Percentiles rank a stretch among this genome's conserved stretches.
These are phyloP conservation scores for Arctocebus calabarensis DNA, from an alignment of 2,797 vertebrate genomes.

Conservation along the genomic window DNA sequence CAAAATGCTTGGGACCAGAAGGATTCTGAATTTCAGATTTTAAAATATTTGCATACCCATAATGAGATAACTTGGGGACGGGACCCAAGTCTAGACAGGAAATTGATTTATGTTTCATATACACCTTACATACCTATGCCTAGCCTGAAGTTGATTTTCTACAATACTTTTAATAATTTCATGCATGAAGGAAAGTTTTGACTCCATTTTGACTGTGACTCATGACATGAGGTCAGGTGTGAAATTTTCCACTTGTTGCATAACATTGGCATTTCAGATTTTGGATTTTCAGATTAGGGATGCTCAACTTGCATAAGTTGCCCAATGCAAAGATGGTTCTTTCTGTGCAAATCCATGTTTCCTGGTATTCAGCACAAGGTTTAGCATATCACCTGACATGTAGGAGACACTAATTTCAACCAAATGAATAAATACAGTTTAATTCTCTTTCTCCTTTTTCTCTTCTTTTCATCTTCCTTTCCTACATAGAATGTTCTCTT, in stretches of 20 bases:
- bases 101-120: not conserved
- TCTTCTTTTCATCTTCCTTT: constrained; percentile 10
- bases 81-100: not conserved
- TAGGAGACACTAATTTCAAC: not conserved
- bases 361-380: not conserved
- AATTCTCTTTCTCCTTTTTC: not conserved
- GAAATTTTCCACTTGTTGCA: not conserved
- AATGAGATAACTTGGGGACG: not conserved
- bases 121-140: not conserved
- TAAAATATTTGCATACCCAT: not conserved
- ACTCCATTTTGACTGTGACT: not conserved
- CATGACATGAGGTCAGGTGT: not conserved
- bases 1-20: not conserved
- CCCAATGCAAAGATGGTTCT: not conserved
- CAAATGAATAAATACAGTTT: not conserved
- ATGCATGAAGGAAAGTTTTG: not conserved
- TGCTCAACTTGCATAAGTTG: not conserved
- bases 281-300: not conserved
- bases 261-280: not conserved
- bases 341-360: not conserved
- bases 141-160: not conserved
- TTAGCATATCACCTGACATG: not conserved
- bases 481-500: not conserved
- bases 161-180: not conserved
- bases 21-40: not conserved